These are phyloP conservation scores for Scaptomyza parva DNA, from an alignment of 2,888 invertebrate genomes.

Conservation along the genomic window DNA sequence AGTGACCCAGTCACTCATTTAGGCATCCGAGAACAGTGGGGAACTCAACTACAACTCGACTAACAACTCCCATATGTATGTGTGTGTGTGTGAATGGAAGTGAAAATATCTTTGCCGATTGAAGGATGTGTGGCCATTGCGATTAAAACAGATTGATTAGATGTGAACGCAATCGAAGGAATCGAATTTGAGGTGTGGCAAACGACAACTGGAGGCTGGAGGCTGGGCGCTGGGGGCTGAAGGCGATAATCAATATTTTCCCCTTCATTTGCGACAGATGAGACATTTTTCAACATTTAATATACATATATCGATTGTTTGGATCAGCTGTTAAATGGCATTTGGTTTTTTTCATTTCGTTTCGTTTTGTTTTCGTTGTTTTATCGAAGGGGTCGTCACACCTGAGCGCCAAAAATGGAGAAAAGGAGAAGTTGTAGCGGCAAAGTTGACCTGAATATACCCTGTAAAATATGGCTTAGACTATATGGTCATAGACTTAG, in stretches of 20 bases:
- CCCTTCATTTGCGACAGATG: not conserved
- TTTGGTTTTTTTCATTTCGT: not conserved
- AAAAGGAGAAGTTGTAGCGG: too few species aligned
- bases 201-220: not conserved
- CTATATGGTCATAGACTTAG: too few species aligned
- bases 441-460: too few species aligned
- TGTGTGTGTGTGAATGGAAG: not conserved
- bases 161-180: not conserved
- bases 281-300: not conserved
- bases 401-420: not conserved
- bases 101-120: not conserved
- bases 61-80: not conserved
- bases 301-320: not conserved
- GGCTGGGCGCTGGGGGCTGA: too few species aligned
- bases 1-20: slow-evolving; percentile 6
- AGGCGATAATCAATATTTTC: not conserved
- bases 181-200: not conserved
- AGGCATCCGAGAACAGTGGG: slow-evolving; percentile 7
- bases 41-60: not conserved
- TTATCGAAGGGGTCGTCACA: too few species aligned
- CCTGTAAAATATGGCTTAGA: too few species aligned
- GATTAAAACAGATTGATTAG: not conserved
- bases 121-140: too few species aligned
- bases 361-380: too few species aligned
- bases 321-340: not conserved